Conservation (phyloP, 2,113 vertebrate genomes). For the Fulica atra region DNA sequence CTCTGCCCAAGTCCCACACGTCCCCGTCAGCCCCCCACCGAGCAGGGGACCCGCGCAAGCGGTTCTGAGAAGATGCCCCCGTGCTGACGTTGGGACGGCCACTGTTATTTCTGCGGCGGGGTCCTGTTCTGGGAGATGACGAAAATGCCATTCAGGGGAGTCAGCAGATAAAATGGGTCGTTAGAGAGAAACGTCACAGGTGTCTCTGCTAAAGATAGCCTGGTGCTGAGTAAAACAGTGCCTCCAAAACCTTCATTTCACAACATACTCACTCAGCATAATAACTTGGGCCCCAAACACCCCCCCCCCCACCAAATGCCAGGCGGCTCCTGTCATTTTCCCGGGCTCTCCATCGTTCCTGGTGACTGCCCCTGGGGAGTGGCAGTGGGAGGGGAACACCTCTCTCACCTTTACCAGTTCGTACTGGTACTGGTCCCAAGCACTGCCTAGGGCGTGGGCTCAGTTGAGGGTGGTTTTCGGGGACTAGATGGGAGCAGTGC, state of each 20-base stretch:
- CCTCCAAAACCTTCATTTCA: conserved; percentile 52
- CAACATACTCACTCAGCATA: conserved; percentile 6
- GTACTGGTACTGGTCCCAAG: not conserved
- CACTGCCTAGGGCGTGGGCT: rapidly evolving
- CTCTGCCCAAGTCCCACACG: rapidly evolving
- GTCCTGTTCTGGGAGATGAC: conserved; percentile 45
- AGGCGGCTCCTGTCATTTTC: not conserved
- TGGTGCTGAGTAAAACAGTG: conserved; percentile 64
- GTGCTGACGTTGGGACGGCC: not conserved
- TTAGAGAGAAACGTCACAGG: not conserved
- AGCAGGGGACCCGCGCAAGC: rapidly evolving
- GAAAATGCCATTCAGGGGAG: conserved; percentile 12
- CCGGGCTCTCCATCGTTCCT: not conserved
- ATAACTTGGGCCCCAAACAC: not conserved
- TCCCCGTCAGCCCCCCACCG: not conserved
- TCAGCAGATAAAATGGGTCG: conserved; percentile 60
- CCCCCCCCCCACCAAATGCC: no score
- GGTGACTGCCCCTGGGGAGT: rapidly evolving
- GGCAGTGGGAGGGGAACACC: rapidly evolving
- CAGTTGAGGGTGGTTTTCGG: not conserved
- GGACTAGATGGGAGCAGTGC: not conserved
- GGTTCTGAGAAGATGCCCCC: not conserved
- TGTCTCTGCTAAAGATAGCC: conserved; percentile 62
- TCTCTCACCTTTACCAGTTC: not conserved
- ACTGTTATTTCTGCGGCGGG: not conserved